phyloP scores from a whole-genome alignment of 2,797 vertebrate species.

The Gallinago solitaria region DNA sequence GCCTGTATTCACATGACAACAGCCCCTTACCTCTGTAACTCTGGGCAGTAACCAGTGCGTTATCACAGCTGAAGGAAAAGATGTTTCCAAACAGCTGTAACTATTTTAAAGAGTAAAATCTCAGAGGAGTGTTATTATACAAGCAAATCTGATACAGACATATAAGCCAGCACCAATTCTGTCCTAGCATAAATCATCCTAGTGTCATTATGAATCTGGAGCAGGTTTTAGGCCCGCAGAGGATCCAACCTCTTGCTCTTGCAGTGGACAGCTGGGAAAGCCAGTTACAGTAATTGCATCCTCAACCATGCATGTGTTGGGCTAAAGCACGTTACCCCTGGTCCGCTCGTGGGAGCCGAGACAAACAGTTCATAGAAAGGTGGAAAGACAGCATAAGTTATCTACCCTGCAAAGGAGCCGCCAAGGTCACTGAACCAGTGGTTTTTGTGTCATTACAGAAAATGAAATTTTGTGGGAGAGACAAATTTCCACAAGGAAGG shows the following conservation, averaged over 20 bases:
- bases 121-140: background rate
- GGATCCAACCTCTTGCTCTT: background rate
- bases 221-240: background rate
- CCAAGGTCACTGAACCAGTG: constrained; percentile 27
- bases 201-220: background rate
- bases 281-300: constrained; percentile 6
- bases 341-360: background rate
- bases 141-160: background rate
- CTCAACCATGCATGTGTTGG: background rate
- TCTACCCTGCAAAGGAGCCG: background rate
- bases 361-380: background rate
- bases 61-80: background rate
- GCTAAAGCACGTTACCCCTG: background rate
- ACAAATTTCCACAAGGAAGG: constrained; percentile 41
- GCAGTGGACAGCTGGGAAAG: background rate
- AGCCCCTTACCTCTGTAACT: background rate
- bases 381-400: constrained; percentile 6
- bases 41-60: background rate
- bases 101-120: background rate
- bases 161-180: background rate
- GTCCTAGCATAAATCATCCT: constrained; percentile 8
- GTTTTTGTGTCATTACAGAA: constrained; percentile 3
- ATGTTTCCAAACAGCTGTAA: background rate
- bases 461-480: constrained; percentile 54
- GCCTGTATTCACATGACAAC: background rate